phyloP scores from a whole-genome alignment of 2,113 vertebrate species.

The Hydropotes inermis region DNA sequence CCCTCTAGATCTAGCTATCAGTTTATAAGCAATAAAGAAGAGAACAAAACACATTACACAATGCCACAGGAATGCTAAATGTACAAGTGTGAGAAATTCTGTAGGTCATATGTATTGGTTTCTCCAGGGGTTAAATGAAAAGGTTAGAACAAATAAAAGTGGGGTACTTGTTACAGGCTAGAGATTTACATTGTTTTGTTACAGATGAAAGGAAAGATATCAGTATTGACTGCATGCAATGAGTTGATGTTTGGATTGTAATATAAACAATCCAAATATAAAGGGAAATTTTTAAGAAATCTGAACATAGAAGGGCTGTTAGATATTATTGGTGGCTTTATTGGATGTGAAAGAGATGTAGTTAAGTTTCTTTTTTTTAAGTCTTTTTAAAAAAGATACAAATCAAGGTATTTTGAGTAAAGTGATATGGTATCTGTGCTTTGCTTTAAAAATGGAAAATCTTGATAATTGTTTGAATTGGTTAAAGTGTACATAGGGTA shows the following conservation, averaged over 20 bases:
- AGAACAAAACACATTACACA: not conserved
- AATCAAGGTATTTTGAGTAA: not conserved
- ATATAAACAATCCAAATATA: slow-evolving; percentile 7
- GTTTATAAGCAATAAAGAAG: not conserved
- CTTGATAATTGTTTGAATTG: not conserved
- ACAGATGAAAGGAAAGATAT: not conserved
- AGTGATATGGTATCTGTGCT: not conserved
- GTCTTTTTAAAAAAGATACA: not conserved
- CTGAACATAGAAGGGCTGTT: not conserved
- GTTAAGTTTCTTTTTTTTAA: not conserved
- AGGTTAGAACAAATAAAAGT: not conserved
- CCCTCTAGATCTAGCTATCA: not conserved
- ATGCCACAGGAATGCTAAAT: not conserved
- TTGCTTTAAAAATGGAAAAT: slow-evolving; percentile 5
- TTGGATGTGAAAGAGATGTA: not conserved
- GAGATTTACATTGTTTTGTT: not conserved
- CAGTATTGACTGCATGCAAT: not conserved
- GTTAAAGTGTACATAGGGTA: not conserved
- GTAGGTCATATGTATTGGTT: not conserved
- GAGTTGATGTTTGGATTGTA: not conserved
- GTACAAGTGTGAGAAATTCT: not conserved
- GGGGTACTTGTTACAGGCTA: not conserved
- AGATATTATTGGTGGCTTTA: not conserved
- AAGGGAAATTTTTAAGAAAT: slow-evolving; percentile 5
- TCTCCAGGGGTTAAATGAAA: not conserved